Base-by-base conservation (phyloP, 2,888 invertebrate species). In the Proisotoma minuta region DNA sequence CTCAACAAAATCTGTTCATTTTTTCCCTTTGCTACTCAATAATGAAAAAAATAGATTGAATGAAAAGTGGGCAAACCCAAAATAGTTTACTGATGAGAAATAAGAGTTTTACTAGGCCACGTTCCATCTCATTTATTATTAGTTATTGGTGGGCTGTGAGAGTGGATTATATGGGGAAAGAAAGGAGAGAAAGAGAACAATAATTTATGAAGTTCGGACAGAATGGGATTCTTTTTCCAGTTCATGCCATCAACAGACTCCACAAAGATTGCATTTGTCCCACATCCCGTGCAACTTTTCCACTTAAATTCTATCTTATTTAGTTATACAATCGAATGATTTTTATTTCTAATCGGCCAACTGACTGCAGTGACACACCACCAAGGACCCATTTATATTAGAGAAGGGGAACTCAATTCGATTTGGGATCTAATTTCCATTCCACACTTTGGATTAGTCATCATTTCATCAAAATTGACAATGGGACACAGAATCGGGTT, bases 171-270 rank as follows among this genome's bases (percentile, higher is more conserved):
- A 34, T 34, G 34, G 8, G 34, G 15, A 34, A 10, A 15, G 8
- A 8, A 10, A 34, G 34, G 34, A 34, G 34, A 34, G 8, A 15
- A 34, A 34, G 34, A 10, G 34, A 34, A 8, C 18, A 43, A 43
- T 43, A 43, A 43, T 43, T 43, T 43, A 43, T 43, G 43, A 34
- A 43, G 43, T 43, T 43, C 18, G 43, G 43, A 43, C 43, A 43
- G 10, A 43, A 18, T 43, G 43, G 43, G 18, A 43, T 18, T n/a
- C n/a, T n/a, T n/a, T n/a, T n/a, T n/a, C n/a, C n/a, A n/a, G n/a
- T 43, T 18, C 8, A 43, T 43, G 43, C 43, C 43, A 43, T 34
- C 34, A 15, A 8, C 43, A 43, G n/a, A n/a, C n/a, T n/a, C 43
- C 18, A 20, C 34, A 34, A 34, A 34, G 34, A 34, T 34, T 34